Percentiles rank a stretch among this genome's conserved stretches.
These are phyloP conservation scores for Cyprinodon brontotheroides DNA, from an alignment of 2,113 vertebrate species.

Conservation along the genomic window DNA sequence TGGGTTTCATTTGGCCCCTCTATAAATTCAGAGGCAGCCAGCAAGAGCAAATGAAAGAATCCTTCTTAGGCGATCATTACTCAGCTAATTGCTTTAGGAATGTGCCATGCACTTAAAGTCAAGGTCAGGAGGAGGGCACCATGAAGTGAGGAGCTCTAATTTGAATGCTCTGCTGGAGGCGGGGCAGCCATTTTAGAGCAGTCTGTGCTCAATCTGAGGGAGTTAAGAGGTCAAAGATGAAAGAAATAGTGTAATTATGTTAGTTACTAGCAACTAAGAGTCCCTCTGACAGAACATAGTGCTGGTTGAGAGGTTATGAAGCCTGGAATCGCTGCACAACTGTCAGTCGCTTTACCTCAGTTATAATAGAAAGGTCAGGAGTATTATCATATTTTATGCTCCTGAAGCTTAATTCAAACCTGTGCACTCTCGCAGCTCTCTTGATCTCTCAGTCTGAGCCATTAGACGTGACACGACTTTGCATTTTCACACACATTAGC, in stretches of 20 bases:
- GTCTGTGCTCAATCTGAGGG: conserved; percentile 43
- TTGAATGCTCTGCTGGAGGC: conserved; percentile 73
- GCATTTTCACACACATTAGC: conserved; percentile 50
- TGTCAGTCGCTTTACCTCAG: conserved; percentile 34
- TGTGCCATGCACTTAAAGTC: conserved; percentile 79
- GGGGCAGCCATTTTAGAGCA: conserved; percentile 55
- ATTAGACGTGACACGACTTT: conserved; percentile 48
- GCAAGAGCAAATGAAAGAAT: conserved; percentile 80
- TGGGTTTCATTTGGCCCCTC: conserved; percentile 80
- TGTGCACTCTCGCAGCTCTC: conserved; percentile 49
- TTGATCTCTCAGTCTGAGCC: conserved; percentile 62
- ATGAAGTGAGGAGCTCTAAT: conserved; percentile 68
- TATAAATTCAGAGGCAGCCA: conserved; percentile 80
- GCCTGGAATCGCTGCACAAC: conserved; percentile 36
- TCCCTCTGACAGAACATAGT: conserved; percentile 64
- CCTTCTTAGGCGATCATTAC: conserved; percentile 83
- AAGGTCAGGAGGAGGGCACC: conserved; percentile 76
- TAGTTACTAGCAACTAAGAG: conserved; percentile 63
- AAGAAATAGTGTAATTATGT: conserved; percentile 76
- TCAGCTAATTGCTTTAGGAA: conserved; percentile 81
- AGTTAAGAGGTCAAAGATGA: conserved; percentile 77
- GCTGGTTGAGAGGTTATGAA: conserved; percentile 37
- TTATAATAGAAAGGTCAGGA: conserved; percentile 76
- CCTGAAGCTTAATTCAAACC: conserved; percentile 61
- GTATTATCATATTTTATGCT: conserved; percentile 69